Percentiles rank a stretch among this genome's conserved stretches.
phyloP scores from a whole-genome alignment of 2,888 invertebrate species.

The Temnothorax ravouxi region DNA sequence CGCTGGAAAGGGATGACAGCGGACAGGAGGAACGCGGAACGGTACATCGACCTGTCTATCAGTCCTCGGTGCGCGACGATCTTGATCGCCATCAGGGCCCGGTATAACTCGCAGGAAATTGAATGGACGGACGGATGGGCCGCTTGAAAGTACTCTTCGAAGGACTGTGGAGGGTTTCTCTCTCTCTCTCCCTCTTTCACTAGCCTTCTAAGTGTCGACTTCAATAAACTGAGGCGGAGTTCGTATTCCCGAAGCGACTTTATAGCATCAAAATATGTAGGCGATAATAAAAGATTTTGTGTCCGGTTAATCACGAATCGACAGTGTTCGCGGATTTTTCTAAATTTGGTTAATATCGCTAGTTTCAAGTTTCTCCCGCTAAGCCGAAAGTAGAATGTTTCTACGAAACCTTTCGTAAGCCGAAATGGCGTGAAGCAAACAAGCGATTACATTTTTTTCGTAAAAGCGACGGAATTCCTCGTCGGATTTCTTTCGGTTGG shows the following conservation, averaged over 20 bases:
- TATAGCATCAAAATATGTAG: background rate
- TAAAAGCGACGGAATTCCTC: no score
- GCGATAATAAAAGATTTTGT: background rate
- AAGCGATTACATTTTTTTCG: no score
- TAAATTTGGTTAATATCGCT: background rate
- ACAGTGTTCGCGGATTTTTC: background rate
- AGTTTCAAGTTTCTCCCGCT: no score
- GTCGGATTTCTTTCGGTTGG: no score
- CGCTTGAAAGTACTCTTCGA: constrained; percentile 36
- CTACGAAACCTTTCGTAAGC: no score
- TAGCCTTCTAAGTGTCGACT: constrained; percentile 2
- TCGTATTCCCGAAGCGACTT: background rate
- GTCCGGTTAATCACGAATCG: background rate
- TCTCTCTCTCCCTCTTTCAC: background rate
- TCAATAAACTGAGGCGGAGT: background rate
- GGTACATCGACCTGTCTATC: constrained; percentile 36
- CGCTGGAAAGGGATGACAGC: constrained; percentile 32
- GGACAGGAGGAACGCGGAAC: constrained; percentile 7
- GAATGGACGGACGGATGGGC: constrained; percentile 30
- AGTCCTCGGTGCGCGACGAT: constrained; percentile 16
- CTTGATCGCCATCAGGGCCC: constrained; percentile 14
- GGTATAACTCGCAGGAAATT: constrained; percentile 48
- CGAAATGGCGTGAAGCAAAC: no score
- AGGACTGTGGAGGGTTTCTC: constrained; percentile 14
- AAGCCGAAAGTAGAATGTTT: no score